Evolutionary conservation across 2,113 vertebrate genomes (phyloP), one percentile per base, ranked within the genome.

Genomic region (Corynorhinus townsendii): DNA sequence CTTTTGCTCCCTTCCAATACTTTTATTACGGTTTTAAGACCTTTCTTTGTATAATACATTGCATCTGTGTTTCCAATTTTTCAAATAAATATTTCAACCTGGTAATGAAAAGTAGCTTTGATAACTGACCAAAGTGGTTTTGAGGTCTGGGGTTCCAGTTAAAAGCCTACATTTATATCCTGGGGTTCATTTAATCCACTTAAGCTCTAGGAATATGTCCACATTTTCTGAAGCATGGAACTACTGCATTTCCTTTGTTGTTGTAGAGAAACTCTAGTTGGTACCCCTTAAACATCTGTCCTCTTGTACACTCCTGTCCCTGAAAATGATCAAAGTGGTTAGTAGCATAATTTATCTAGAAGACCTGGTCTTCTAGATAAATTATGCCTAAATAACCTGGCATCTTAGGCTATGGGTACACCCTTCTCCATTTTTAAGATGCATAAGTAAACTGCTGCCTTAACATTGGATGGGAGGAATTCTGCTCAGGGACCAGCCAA

Each of bases 41-140:
- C 96, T 96, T 93, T 86, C 97, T 96, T 98, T 98, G 97, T 98
- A 97, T 94, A 93, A 97, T 97, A 93, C 0, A 12, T 96, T 38
- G 90, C 84, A 95, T 96, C 86, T 97, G 97, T 98, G 97, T 92
- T 98, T 98, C 96, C 38, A 88, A 83, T 98, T 98, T 98, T 98
- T 98, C 93, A 98, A 98, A 98, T 98, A 98, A 98, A 98, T 95
- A 97, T 96, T 98, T 98, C 96, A 95, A 97, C 96, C 96, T 98
- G 94, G 89, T 59, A 52, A 24, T 72, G 43, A 91, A 93, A 71
- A 83, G 33, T 4, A 24, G 20, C 71, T 16, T 40, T 90, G 71
- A 17, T 84, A 62, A 85, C 81, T 69, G 69, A 47, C 43, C 16
- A 7, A 11, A 49, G 17, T 80, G 75, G 35, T 40, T 56, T 52